phyloP scores from a whole-genome alignment of 2,888 invertebrate genomes.

The Monochamus alternatus region DNA sequence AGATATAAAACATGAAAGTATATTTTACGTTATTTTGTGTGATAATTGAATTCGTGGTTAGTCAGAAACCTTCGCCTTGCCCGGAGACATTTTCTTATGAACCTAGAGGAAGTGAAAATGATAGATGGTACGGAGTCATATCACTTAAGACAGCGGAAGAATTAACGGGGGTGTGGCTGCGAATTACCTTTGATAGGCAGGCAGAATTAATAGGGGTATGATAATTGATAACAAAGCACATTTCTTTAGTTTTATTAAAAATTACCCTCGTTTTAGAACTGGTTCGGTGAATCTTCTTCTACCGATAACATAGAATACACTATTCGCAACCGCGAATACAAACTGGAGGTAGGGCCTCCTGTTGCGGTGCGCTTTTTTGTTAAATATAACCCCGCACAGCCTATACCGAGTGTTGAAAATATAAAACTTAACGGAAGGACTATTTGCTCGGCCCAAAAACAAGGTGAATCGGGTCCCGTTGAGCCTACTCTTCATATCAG shows the following conservation, averaged over 20 bases:
- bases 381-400: conserved; percentile 73
- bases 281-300: conserved; percentile 75
- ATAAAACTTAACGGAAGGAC: conserved; percentile 76
- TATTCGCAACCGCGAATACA: conserved; percentile 75
- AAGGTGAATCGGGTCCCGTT: conserved; percentile 29
- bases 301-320: conserved; percentile 76
- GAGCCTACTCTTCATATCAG: conserved; percentile 45
- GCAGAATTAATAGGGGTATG: conserved; percentile 78
- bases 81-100: conserved; percentile 71
- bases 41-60: conserved; percentile 25
- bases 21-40: background rate
- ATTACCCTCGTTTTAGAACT: conserved; percentile 61
- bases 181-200: conserved; percentile 74
- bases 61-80: conserved; percentile 71
- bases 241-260: too few species aligned
- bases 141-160: conserved; percentile 74
- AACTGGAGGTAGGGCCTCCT: conserved; percentile 74
- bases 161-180: conserved; percentile 76
- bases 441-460: conserved; percentile 70
- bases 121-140: conserved; percentile 77
- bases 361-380: conserved; percentile 76
- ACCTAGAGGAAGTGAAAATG: conserved; percentile 67
- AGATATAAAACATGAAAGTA: conserved; percentile 14
- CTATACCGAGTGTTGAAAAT: conserved; percentile 71
- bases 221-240: background rate